Evolutionary conservation across 2,888 invertebrate genomes (phyloP), one percentile per base, ranked within the genome.

Genomic region (Anoplius nigerrimus): DNA sequence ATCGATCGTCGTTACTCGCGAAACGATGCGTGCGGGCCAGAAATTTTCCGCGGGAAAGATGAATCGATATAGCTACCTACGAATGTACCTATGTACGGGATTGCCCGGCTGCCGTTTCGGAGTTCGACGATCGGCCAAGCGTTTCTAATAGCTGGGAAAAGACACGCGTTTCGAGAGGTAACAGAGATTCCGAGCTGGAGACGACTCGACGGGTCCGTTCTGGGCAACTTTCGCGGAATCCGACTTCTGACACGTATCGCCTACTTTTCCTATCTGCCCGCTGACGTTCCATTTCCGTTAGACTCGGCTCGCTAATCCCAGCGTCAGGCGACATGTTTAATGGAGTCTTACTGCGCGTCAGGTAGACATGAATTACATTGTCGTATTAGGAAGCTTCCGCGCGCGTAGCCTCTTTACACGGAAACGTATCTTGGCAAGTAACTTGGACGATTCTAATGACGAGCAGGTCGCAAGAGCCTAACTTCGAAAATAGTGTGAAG

Each of bases 301-400:
- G 48, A 16, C n/a, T 16, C 11, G 8, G 34, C 8, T 11, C 11
- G 34, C 34, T 34, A 34, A 34, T 34, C 34, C n/a, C 34, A 11
- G 1, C 11, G 34, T 34, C 34, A 34, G 6, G 34, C 34, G 34
- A 34, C 6, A 34, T 34, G 34, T 34, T 48, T 48, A 48, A 48
- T 48, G 48, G 48, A 48, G 16, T 48, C 48, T 48, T 48, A 48
- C 48, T 4, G 8, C 48, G 48, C 48, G 48, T 16, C n/a, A 48
- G 8, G 11, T 16, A 5, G 48, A 18, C 48, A 18, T 48, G n/a
- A n/a, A 48, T 48, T 48, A 48, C 48, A n/a, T n/a, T 48, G 5
- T 48, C 48, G 8, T 16, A 16, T 48, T 48, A 48, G 13, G n/a
- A 13, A 5, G 16, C n/a, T 48, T 3, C 18, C 8, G n/a, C 48